Percentiles rank a stretch among this genome's conserved stretches.
Conservation (phyloP, 2,888 invertebrate species). For the Aquatica leii region DNA sequence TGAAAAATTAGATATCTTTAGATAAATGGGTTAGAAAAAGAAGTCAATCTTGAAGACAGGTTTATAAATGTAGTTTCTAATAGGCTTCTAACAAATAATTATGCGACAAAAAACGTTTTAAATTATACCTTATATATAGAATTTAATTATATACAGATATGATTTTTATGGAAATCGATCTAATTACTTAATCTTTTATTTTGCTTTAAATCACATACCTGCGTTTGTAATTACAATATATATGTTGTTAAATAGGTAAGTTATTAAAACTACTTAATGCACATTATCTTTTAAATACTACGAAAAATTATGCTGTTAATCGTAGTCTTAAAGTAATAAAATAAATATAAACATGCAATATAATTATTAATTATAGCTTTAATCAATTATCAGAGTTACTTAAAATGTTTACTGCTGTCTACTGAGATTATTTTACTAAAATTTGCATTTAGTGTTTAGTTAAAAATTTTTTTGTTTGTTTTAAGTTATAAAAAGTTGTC, state of each 20-base stretch:
- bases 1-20: conserved; percentile 23
- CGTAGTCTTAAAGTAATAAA: too few relatives aligned
- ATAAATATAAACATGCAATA: too few relatives aligned
- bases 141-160: background rate
- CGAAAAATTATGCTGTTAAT: too few relatives aligned
- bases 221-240: conserved; percentile 15
- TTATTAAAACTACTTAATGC: background rate
- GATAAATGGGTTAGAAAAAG: conserved; percentile 2
- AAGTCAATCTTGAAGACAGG: background rate
- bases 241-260: background rate
- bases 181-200: conserved; percentile 19
- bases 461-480: too few relatives aligned
- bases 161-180: conserved; percentile 21
- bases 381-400: too few relatives aligned
- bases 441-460: too few relatives aligned
- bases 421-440: too few relatives aligned
- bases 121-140: conserved; percentile 12
- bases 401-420: too few relatives aligned
- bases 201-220: conserved; percentile 15
- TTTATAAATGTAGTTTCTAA: conserved; percentile 1
- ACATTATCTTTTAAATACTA: too few relatives aligned
- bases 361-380: too few relatives aligned
- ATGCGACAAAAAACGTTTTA: conserved; percentile 8
- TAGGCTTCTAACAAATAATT: background rate
- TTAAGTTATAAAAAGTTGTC: too few relatives aligned